Percentiles rank a stretch among this genome's conserved stretches.
phyloP scores from a whole-genome alignment of 2,888 invertebrate species.

The Trypoxylon attenuatum region DNA sequence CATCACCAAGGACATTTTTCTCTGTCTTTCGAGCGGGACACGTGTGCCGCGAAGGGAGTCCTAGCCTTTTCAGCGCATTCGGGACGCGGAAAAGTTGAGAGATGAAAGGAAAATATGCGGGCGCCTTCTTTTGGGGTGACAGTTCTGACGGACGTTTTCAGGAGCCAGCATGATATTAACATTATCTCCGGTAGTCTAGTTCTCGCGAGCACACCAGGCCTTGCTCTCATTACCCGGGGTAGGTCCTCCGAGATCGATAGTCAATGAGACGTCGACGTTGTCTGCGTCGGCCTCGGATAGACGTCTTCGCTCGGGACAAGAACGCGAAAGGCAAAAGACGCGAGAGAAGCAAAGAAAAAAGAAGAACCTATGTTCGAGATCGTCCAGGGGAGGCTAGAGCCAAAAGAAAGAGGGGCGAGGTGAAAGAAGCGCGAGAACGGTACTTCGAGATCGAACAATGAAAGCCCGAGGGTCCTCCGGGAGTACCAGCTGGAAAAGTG shows the following conservation, averaged over 20 bases:
- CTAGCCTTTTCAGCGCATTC: too few species aligned
- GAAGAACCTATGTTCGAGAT: too few species aligned
- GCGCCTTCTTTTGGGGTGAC: background rate
- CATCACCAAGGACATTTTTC: too few species aligned
- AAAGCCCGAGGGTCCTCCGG: conserved; percentile 59
- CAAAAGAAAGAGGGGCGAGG: conserved; percentile 19
- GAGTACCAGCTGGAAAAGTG: conserved; percentile 58
- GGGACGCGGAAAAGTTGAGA: background rate
- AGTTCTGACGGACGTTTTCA: background rate
- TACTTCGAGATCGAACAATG: conserved; percentile 60
- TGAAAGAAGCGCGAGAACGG: conserved; percentile 34
- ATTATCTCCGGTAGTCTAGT: background rate
- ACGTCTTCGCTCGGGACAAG: conserved; percentile 3
- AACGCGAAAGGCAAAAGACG: background rate
- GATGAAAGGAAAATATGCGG: background rate
- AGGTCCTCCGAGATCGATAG: conserved; percentile 3
- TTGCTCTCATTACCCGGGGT: conserved; percentile 2
- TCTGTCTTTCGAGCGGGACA: too few species aligned
- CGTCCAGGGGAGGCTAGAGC: background rate
- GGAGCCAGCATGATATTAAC: background rate
- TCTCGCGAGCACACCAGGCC: too few species aligned
- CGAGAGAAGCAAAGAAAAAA: background rate
- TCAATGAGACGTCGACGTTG: background rate
- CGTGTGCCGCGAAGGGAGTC: too few species aligned
- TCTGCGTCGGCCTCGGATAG: background rate